Evolutionary conservation across 2,113 vertebrate genomes (phyloP), one percentile per base, ranked within the genome.

Genomic region (Arothron firmamentum): DNA sequence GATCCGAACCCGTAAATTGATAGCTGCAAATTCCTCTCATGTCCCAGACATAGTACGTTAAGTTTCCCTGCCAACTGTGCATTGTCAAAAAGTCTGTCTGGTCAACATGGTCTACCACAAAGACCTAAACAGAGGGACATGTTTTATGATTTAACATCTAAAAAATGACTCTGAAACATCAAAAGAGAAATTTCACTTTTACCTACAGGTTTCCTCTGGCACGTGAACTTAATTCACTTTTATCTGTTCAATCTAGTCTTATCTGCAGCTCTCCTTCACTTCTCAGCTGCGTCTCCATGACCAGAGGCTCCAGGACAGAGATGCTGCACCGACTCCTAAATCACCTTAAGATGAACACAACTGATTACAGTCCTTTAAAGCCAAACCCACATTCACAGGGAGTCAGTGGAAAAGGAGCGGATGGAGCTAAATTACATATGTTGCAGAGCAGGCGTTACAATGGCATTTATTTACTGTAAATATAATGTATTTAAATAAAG

Each of bases 51-150:
- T 51, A 61, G 71, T 54, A 61, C 51, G 41, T 56, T 9, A 70
- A 15, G 7, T 58, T 57, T 65, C 50, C 5, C 58, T 68, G 74
- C 75, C 83, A 85, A 57, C 62, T 79, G 46, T 71, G 72, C 67
- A 81, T 83, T 82, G 75, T 82, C 71, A 53, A 9, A 9, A 58
- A 2, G 52, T 74, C 62, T 66, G 61, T 14, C 42, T 60, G 63
- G 79, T 79, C 65, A 56, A 59, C 59, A 65, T 67, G 80, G 81
- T 83, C 46, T 59, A 70, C 84, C 86, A 79, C 82, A 82, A 55
- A 71, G 55, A 71, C 68, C 64, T 43, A 68, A 67, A 72, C 49
- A 50, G 45, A 75, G 28, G n/a, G n/a, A 23, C 21, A 23, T 23
- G 21, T 23, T 23, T 23, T 23, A 23, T 23, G 21, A 23, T 23